Base-by-base conservation (phyloP, 2,888 invertebrate genomes). In the Callinectes sapidus region DNA sequence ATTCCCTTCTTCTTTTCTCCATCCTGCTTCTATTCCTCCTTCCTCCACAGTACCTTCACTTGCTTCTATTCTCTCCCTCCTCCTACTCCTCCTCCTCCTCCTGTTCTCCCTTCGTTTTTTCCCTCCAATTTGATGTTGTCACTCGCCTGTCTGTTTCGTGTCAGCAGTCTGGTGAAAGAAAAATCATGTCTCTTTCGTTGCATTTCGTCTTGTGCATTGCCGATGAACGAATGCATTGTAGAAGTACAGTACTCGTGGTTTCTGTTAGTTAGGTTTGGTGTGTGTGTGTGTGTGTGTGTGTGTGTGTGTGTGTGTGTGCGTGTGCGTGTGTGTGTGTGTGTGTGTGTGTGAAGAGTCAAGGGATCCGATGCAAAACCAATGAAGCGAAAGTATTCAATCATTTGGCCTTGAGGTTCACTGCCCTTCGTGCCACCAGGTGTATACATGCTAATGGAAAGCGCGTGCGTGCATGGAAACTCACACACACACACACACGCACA, bases 111-210 rank as follows among this genome's bases (percentile, higher is more conserved):
- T 35, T 71, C 28, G n/a, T 71, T 28, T 71, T 48, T 71, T 71
- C 71, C 71, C 71, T n/a, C 28, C 71, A 71, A n/a, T 71, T 71
- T 71, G 71, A 71, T 71, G 71, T 71, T 71, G 71, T 71, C 71
- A 71, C 28, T 71, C 71, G 28, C 28, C 28, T 71, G 71, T 71
- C 13, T 71, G 71, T 71, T 71, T 71, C 71, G 71, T 28, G 71
- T 71, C 13, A 23, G 28, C 6, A 71, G 23, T 10, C n/a, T n/a
- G 10, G n/a, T n/a, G 23, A 28, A 71, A n/a, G 2, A 71, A 71
- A 28, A 71, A 61, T 23, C 1, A 23, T 14, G 23, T 6, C 23
- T 61, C 13, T 18, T 55, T 23, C 18, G 61, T 61, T 61, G 61
- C 18, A 61, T 61, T 61, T 61, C 23, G 61, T 61, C 23, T 61